phyloP scores from a whole-genome alignment of 2,113 vertebrate species.

The Pleuronectes platessa region DNA sequence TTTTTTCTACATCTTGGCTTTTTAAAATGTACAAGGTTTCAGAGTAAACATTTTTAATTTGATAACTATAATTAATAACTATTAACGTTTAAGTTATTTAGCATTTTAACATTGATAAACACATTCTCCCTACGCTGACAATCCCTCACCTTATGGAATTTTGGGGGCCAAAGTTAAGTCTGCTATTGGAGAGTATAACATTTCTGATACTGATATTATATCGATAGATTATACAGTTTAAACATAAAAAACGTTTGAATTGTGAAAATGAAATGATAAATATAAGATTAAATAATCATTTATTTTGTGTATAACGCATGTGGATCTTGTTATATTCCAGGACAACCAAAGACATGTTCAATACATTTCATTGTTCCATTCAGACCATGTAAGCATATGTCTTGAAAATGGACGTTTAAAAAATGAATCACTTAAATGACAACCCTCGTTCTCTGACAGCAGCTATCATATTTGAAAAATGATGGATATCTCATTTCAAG shows the following conservation, averaged over 20 bases:
- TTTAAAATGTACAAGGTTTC: neutral
- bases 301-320: neutral
- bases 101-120: too few relatives aligned
- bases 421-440: neutral
- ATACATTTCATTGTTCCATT: neutral
- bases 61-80: too few relatives aligned
- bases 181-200: too few relatives aligned
- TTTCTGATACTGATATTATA: too few relatives aligned
- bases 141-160: too few relatives aligned
- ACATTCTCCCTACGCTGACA: too few relatives aligned
- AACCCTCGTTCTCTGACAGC: constrained; percentile 13
- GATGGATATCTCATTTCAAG: constrained; percentile 51
- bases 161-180: too few relatives aligned
- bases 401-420: neutral
- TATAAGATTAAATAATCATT: neutral
- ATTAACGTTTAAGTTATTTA: too few relatives aligned
- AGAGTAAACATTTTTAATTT: too few relatives aligned
- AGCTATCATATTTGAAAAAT: constrained; percentile 28
- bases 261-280: too few relatives aligned
- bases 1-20: neutral
- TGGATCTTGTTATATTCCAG: neutral
- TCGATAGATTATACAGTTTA: too few relatives aligned
- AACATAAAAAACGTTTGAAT: too few relatives aligned
- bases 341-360: neutral
- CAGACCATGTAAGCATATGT: neutral